phyloP scores from a whole-genome alignment of 1,140 invertebrate genomes.

The Chrysopa pallens region DNA sequence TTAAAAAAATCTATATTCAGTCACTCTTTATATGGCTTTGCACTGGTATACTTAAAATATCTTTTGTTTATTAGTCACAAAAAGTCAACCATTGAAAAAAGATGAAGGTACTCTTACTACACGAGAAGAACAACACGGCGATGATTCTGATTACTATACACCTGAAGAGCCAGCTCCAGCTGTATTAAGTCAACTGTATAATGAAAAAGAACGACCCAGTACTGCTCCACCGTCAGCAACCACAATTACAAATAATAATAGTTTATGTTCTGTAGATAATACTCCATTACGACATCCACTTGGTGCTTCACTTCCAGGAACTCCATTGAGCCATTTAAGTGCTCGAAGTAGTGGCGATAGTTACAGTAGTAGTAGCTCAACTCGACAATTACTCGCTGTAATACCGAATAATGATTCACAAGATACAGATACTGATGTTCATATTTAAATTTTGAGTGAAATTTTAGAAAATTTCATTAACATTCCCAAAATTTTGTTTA shows the following conservation, averaged over 20 bases:
- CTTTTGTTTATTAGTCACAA: too few species aligned
- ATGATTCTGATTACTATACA: slow-evolving; percentile 54
- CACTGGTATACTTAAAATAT: too few species aligned
- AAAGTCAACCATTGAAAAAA: neutral
- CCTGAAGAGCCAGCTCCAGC: slow-evolving; percentile 45
- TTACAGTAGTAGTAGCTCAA: slow-evolving; percentile 52
- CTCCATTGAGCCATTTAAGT: slow-evolving; percentile 41
- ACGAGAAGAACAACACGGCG: slow-evolving; percentile 17
- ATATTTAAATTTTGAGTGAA: slow-evolving; percentile 6
- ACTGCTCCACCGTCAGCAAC: neutral
- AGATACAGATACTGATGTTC: slow-evolving; percentile 6
- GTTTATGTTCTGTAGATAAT: slow-evolving; percentile 12
- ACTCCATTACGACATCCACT: slow-evolving; percentile 9
- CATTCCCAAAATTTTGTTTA: too few species aligned
- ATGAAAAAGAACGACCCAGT: slow-evolving; percentile 1
- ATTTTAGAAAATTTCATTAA: neutral
- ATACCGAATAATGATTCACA: slow-evolving; percentile 17
- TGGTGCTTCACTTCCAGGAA: slow-evolving; percentile 26
- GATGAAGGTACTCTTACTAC: slow-evolving; percentile 6
- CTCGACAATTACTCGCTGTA: slow-evolving; percentile 38
- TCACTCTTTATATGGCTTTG: too few species aligned
- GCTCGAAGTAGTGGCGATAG: slow-evolving; percentile 53
- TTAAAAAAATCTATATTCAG: too few species aligned
- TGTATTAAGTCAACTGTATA: slow-evolving; percentile 25
- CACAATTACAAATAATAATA: too few species aligned